These are phyloP conservation scores for Sorex fumeus DNA, from an alignment of 2,113 vertebrate genomes.

Conservation along the genomic window DNA sequence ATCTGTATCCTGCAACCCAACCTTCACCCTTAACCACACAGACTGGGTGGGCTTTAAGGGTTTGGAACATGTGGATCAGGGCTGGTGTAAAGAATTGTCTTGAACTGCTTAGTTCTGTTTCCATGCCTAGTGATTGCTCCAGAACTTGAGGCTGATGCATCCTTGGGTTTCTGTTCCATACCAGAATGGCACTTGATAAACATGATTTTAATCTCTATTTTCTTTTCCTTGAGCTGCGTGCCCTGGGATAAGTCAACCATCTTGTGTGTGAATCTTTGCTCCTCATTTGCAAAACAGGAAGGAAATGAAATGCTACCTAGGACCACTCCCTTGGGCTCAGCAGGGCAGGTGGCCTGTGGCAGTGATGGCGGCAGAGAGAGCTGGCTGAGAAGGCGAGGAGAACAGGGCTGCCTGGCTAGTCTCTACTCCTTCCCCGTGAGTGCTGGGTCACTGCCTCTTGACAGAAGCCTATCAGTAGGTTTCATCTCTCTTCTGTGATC, in stretches of 20 bases:
- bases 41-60: background rate
- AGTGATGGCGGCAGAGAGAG: background rate
- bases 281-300: background rate
- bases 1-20: background rate
- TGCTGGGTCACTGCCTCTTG: background rate
- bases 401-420: too few species aligned
- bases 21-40: background rate
- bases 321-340: background rate
- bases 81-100: background rate
- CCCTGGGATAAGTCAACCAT: background rate
- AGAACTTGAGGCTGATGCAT: background rate
- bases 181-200: background rate
- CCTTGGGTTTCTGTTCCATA: background rate
- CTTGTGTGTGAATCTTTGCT: background rate
- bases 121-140: slow-evolving; percentile 8
- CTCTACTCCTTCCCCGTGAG: background rate
- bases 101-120: background rate
- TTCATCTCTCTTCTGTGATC: background rate
- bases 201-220: background rate
- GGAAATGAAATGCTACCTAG: background rate
- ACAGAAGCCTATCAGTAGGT: background rate
- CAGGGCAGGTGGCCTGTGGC: background rate
- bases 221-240: background rate
- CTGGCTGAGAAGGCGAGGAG: background rate
- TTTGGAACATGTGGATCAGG: rapidly evolving